Base-by-base conservation (phyloP, 1,140 invertebrate genomes). In the Limonius californicus region DNA sequence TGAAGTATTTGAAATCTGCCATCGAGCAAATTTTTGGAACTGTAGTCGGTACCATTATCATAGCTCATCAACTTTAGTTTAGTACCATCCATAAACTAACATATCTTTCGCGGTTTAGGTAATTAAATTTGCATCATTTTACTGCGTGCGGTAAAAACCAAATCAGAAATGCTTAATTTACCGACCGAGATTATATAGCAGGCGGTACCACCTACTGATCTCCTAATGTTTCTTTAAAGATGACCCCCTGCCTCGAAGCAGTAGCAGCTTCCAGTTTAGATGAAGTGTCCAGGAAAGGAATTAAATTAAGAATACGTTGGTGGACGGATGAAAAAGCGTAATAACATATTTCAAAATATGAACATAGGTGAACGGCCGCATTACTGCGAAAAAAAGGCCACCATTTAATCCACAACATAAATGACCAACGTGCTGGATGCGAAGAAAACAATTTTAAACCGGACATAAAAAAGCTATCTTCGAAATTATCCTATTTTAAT, bases 381-480 rank as follows among this genome's bases (percentile, higher is more conserved):
- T 50, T 50, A 50, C 42, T 9, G 23, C 19, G 6, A 18, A 50
- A 50, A 50, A 50, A 50, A 18, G 45, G n/a, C 6, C 14, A 50
- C 20, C 45, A 50, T 19, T 50, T 50, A 50, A 50, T 50, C 2
- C 45, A 14, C 2, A 19, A 19, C 19, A 21, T 19, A 50, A 18
- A 50, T 12, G 16, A 50, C 7, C 16, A 11, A 50, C 45, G 15
- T 50, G 45, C 4, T 21, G 45, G 42, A 18, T 45, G n/a, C 42
- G 45, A 50, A 50, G 45, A 50, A 50, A 16, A 50, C 45, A 50
- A 50, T 50, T 50, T 50, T 50, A 14, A 12, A 50, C 14, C 9
- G 16, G 14, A 50, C 45, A 50, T 45, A 50, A 50, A 50, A 39
- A 50, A 50, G 16, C 20, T 14, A 50, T 50, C 45, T 16, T 50